A percentile compares a stretch with the other conserved stretches of the same genome.
Conservation (phyloP, 2,113 vertebrate species). For the Hemiscyllium ocellatum region DNA sequence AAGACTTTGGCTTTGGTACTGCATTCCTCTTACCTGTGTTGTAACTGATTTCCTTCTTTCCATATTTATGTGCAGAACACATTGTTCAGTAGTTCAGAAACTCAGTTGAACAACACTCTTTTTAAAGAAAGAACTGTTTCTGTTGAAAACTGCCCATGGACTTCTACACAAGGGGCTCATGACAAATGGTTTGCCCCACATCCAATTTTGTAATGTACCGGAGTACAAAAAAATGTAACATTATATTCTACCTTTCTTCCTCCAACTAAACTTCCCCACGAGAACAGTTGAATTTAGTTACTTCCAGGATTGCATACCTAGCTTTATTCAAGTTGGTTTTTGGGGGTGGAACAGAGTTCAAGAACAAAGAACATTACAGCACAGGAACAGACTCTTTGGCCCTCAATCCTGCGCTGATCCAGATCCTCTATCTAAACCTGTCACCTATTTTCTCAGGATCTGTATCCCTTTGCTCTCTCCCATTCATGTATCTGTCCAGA, state of each 20-base stretch:
- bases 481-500: too few species aligned
- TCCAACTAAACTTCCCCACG: not conserved
- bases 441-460: too few species aligned
- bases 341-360: too few species aligned
- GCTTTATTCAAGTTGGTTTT: not conserved
- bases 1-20: not conserved
- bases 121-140: not conserved
- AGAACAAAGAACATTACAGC: not conserved
- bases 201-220: not conserved
- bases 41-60: not conserved
- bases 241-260: not conserved
- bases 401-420: too few species aligned
- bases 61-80: not conserved
- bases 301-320: not conserved
- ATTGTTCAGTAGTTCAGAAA: not conserved
- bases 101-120: not conserved
- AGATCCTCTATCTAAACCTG: too few species aligned
- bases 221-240: not conserved
- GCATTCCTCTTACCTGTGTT: not conserved
- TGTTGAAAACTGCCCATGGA: not conserved
- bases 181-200: not conserved
- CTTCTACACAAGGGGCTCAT: too few species aligned
- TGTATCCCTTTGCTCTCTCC: too few species aligned
- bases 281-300: not conserved
- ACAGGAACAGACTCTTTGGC: too few species aligned